These are phyloP conservation scores for Zaprionus bogoriensis DNA, from an alignment of 2,888 invertebrate species.

Conservation along the genomic window DNA sequence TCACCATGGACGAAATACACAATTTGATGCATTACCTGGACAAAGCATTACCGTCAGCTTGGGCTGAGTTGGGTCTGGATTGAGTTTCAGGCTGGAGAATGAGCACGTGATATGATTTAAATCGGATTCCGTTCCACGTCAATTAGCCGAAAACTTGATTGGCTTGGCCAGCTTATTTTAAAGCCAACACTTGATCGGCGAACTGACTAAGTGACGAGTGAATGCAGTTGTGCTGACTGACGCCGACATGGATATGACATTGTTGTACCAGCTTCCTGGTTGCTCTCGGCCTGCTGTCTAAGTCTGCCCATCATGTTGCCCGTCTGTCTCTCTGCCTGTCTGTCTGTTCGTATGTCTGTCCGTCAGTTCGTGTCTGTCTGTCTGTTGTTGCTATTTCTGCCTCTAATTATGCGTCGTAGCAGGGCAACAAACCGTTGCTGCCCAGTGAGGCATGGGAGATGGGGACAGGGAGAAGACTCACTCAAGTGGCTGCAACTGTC, in stretches of 20 bases:
- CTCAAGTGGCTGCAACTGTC: constrained; percentile 70
- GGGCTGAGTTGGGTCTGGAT: constrained; percentile 5
- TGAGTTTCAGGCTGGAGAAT: neutral
- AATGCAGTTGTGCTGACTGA: constrained; percentile 48
- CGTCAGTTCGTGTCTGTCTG: constrained; percentile 6
- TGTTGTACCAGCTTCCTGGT: constrained; percentile 68
- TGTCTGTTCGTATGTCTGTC: neutral
- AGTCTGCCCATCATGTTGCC: neutral
- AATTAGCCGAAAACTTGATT: constrained; percentile 50
- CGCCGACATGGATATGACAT: constrained; percentile 65
- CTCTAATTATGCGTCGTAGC: constrained; percentile 69
- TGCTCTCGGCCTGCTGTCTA: constrained; percentile 5
- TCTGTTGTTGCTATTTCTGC: constrained; percentile 24
- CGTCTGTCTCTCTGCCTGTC: neutral
- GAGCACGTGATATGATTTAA: neutral
- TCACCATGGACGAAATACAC: constrained; percentile 24
- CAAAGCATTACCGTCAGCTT: constrained; percentile 27
- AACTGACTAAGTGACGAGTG: constrained; percentile 44
- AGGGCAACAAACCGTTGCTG: constrained; percentile 60
- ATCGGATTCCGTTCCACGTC: constrained; percentile 35
- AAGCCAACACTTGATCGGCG: constrained; percentile 28
- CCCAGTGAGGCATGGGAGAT: constrained; percentile 10
- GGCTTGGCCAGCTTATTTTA: constrained; percentile 52
- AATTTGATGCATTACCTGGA: constrained; percentile 58
- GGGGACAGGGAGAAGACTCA: constrained; percentile 24